These are phyloP conservation scores for Pseudorhombus dupliciocellatus DNA, from an alignment of 2,113 vertebrate genomes.

Conservation along the genomic window DNA sequence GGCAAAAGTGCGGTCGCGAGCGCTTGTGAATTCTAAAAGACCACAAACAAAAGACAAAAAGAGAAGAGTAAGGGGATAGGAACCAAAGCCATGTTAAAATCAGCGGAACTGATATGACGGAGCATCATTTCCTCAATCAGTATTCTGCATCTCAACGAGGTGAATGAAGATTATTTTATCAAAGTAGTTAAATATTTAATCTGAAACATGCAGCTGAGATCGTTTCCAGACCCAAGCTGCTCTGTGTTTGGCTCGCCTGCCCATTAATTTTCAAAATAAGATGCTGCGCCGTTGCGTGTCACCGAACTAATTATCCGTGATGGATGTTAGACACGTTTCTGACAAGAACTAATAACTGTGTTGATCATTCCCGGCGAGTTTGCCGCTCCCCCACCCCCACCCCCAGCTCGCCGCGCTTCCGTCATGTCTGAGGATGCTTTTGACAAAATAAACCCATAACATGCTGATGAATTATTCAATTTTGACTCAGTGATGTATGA, in stretches of 20 bases:
- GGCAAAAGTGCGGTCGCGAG: slow-evolving; percentile 31
- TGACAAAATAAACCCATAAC: slow-evolving; percentile 76
- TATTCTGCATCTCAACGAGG: neutral
- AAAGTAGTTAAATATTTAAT: neutral
- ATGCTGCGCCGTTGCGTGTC: slow-evolving; percentile 57
- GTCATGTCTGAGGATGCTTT: slow-evolving; percentile 57
- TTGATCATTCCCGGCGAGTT: slow-evolving; percentile 55
- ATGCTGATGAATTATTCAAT: slow-evolving; percentile 77
- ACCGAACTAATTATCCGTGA: slow-evolving; percentile 65
- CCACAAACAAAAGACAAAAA: slow-evolving; percentile 27
- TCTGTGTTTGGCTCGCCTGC: slow-evolving; percentile 18
- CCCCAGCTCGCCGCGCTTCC: slow-evolving; percentile 39
- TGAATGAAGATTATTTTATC: slow-evolving; percentile 36
- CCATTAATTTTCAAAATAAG: slow-evolving; percentile 60
- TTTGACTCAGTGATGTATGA: slow-evolving; percentile 76
- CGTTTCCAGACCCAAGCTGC: slow-evolving; percentile 16
- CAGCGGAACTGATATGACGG: slow-evolving; percentile 34
- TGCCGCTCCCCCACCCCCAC: slow-evolving; percentile 38
- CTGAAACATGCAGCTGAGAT: slow-evolving; percentile 27
- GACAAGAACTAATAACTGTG: slow-evolving; percentile 66
- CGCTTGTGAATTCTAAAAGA: slow-evolving; percentile 34
- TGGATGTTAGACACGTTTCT: slow-evolving; percentile 65
- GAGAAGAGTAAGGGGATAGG: slow-evolving; percentile 17
- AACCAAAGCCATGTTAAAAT: slow-evolving; percentile 53
- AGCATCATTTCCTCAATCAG: neutral